phyloP scores from a whole-genome alignment of 92 coral and sea anemone genomes.

The Epizoanthus ramosus region DNA sequence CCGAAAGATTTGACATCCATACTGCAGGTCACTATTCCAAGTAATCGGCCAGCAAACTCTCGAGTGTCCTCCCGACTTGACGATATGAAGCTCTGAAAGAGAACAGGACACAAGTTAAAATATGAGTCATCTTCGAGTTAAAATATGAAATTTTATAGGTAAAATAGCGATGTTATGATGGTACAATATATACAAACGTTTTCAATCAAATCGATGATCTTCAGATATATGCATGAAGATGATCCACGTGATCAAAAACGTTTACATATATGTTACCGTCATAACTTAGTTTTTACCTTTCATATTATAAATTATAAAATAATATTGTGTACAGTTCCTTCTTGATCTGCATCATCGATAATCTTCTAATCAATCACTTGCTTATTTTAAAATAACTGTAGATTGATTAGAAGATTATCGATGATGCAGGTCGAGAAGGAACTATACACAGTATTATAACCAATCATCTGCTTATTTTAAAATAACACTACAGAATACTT shows the following conservation, averaged over 20 bases:
- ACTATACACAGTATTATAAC: background rate
- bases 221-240: too few species aligned
- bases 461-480: too few species aligned
- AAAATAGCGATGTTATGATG: too few species aligned
- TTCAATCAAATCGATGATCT: too few species aligned
- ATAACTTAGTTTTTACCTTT: too few species aligned
- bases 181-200: too few species aligned
- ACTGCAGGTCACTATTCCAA: slow-evolving; percentile 81
- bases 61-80: slow-evolving; percentile 86
- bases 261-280: too few species aligned
- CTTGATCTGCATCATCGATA: background rate
- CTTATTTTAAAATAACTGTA: background rate
- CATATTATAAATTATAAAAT: background rate
- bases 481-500: too few species aligned
- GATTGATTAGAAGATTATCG: too few species aligned
- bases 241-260: too few species aligned
- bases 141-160: too few species aligned
- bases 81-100: slow-evolving; percentile 64
- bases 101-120: background rate
- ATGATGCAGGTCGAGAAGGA: background rate
- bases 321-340: background rate
- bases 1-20: slow-evolving; percentile 65
- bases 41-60: slow-evolving; percentile 80
- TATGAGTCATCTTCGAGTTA: background rate
- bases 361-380: too few species aligned